Percentiles rank a stretch among this genome's conserved stretches.
phyloP scores from a whole-genome alignment of 2,888 invertebrate genomes.

The Pollenia griseotomentosa region DNA sequence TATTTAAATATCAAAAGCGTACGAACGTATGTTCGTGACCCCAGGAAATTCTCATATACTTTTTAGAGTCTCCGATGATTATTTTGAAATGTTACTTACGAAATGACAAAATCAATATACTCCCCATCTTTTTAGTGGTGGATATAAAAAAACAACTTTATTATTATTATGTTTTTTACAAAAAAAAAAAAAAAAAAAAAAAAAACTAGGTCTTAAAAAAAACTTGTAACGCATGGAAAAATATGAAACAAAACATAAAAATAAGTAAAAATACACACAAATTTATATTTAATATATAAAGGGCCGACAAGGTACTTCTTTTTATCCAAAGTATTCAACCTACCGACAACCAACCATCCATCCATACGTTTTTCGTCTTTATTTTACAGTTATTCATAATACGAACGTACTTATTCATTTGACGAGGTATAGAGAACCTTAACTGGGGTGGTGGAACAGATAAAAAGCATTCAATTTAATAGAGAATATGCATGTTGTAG shows the following conservation, averaged over 20 bases:
- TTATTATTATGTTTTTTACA: background rate
- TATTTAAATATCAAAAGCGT: no score
- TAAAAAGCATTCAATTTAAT: constrained; percentile 60
- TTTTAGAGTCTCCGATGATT: no score
- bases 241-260: constrained; percentile 30
- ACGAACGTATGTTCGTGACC: no score
- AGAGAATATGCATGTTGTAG: background rate
- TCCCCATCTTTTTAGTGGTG: background rate
- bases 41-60: no score
- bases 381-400: background rate
- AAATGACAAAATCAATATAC: no score
- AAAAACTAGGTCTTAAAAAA: constrained; percentile 10
- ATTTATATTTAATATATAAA: constrained; percentile 25
- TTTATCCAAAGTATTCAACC: background rate
- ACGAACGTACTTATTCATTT: background rate
- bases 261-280: background rate
- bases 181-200: background rate
- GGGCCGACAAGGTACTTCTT: constrained; percentile 5
- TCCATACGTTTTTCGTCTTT: background rate
- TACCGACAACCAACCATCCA: background rate
- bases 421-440: background rate
- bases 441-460: constrained; percentile 34
- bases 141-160: background rate
- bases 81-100: no score
- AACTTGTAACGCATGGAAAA: constrained; percentile 59